Percentiles rank a stretch among this genome's conserved stretches.
phyloP scores from a whole-genome alignment of 2,113 vertebrate species.

The Barnardius zonarius region DNA sequence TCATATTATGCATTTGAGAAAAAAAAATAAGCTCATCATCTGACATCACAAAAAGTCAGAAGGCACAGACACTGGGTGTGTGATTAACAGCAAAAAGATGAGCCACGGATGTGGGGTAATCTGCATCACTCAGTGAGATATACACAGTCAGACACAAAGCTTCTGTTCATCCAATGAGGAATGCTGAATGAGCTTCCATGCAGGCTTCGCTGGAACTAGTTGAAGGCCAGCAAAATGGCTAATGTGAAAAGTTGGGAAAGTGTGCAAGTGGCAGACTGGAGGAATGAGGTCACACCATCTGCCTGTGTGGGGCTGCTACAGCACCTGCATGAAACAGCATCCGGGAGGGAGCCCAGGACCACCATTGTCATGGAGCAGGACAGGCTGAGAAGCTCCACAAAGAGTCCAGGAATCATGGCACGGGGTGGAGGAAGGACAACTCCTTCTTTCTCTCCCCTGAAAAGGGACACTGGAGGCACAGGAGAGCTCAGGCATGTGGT shows the following conservation, averaged over 20 bases:
- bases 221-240: rapidly evolving
- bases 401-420: neutral
- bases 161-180: neutral
- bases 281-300: neutral
- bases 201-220: neutral
- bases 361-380: neutral
- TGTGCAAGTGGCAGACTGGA: rapidly evolving
- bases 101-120: neutral
- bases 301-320: rapidly evolving
- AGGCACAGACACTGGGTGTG: neutral
- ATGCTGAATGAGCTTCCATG: rapidly evolving
- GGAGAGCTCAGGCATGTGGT: neutral
- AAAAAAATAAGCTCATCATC: neutral
- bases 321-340: neutral
- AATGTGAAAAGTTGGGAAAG: neutral
- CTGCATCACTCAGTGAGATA: neutral
- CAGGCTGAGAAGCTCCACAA: neutral
- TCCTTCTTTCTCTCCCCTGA: neutral
- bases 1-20: neutral
- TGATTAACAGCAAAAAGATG: neutral
- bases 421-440: neutral
- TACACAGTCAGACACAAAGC: rapidly evolving
- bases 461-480: neutral
- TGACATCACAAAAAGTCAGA: neutral
- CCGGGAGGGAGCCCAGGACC: neutral